These are phyloP conservation scores for Drosophila funebris DNA, from an alignment of 1,140 invertebrate species.

Conservation along the genomic window DNA sequence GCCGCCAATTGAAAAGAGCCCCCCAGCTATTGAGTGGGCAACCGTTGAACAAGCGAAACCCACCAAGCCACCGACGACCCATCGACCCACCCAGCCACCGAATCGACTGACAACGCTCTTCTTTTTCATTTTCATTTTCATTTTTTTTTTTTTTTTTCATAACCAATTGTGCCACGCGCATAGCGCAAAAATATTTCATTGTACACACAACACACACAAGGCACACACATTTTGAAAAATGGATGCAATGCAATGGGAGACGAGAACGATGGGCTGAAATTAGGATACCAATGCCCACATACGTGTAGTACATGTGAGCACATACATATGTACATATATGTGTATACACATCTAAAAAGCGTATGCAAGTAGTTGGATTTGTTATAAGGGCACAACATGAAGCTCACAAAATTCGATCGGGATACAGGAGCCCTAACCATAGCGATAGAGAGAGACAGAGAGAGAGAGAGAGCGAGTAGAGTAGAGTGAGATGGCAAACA, in stretches of 20 bases:
- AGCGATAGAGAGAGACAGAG: neutral
- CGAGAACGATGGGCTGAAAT: neutral
- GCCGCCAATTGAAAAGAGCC: constrained; percentile 47
- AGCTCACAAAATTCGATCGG: constrained; percentile 17
- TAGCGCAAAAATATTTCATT: constrained; percentile 51
- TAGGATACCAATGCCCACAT: neutral
- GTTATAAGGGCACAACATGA: constrained; percentile 9
- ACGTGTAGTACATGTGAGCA: neutral
- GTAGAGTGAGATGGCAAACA: neutral
- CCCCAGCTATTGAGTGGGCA: constrained; percentile 47
- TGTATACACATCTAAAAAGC: neutral
- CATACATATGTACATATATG: neutral
- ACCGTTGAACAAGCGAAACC: constrained; percentile 23
- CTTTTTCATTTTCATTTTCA: neutral
- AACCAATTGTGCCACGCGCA: constrained; percentile 49
- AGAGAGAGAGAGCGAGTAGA: neutral
- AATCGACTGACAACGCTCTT: constrained; percentile 32
- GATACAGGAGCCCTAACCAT: constrained; percentile 1
- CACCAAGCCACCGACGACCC: constrained; percentile 32
- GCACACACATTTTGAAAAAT: neutral
- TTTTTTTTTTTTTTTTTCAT: constrained; percentile 38
- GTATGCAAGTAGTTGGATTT: constrained; percentile 24
- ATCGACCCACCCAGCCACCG: constrained; percentile 37
- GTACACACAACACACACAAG: constrained; percentile 15
- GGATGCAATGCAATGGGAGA: neutral